A percentile compares a stretch with the other conserved stretches of the same genome.
Evolutionary conservation across 2,888 invertebrate genomes (phyloP).

Genomic region (Drosophila nigricruria): DNA sequence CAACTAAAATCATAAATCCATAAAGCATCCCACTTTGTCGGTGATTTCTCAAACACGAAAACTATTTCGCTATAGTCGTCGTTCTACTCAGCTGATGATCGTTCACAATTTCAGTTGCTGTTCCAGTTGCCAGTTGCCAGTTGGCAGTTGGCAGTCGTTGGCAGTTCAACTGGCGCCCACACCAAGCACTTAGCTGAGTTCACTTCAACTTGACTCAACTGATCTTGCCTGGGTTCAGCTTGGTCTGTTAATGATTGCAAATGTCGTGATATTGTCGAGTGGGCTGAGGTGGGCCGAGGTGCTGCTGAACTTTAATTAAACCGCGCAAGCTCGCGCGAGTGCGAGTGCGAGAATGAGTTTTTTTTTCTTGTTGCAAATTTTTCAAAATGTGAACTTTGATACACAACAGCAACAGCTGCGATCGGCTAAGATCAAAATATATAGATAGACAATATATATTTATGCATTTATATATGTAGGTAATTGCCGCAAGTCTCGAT

Average conservation of each 20-base stretch:
- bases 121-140: constrained; percentile 18
- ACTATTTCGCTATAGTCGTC: constrained; percentile 53
- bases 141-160: constrained; percentile 32
- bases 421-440: constrained; percentile 42
- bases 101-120: constrained; percentile 31
- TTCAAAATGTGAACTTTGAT: constrained; percentile 53
- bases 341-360: constrained; percentile 39
- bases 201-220: constrained; percentile 38
- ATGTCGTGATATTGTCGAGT: constrained; percentile 76
- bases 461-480: background rate
- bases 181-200: constrained; percentile 28
- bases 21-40: constrained; percentile 73
- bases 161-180: constrained; percentile 46
- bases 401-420: constrained; percentile 18
- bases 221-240: constrained; percentile 23
- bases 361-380: constrained; percentile 25
- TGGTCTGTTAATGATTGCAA: constrained; percentile 72
- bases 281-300: constrained; percentile 63
- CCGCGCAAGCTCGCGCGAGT: constrained; percentile 3
- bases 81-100: constrained; percentile 34
- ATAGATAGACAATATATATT: constrained; percentile 13
- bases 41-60: constrained; percentile 67
- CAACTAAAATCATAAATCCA: constrained; percentile 72
- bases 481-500: constrained; percentile 15
- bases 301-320: constrained; percentile 79